These are phyloP conservation scores for Leptinotarsa rubiginosa DNA, from an alignment of 2,888 invertebrate genomes.

Conservation along the genomic window DNA sequence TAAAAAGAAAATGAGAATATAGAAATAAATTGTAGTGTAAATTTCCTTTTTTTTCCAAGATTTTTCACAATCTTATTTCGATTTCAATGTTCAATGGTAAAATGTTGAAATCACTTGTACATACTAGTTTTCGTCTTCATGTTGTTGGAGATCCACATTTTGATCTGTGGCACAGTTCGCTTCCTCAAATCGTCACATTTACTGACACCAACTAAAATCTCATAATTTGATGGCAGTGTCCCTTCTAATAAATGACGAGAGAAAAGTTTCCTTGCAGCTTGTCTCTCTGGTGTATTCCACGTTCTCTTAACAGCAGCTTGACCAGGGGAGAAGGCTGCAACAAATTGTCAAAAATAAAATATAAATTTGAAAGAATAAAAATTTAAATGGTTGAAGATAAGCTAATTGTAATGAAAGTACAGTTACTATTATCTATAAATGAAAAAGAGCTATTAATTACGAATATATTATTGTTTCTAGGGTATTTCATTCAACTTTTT, in stretches of 20 bases:
- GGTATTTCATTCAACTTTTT: neutral
- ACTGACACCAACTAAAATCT: neutral
- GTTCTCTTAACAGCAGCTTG: constrained; percentile 17
- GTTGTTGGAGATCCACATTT: constrained; percentile 4
- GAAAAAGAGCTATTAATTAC: neutral
- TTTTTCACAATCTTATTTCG: no score
- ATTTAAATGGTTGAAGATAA: neutral
- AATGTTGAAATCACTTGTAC: neutral
- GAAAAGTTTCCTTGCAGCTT: neutral
- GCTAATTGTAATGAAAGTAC: neutral
- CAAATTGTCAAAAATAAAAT: neutral
- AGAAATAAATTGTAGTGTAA: no score
- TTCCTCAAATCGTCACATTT: neutral
- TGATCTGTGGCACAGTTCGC: constrained; percentile 7
- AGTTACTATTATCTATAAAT: neutral
- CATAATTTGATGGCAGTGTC: neutral
- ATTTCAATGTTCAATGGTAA: neutral
- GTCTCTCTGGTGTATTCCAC: neutral
- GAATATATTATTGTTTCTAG: neutral
- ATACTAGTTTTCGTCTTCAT: neutral
- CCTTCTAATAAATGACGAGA: constrained; percentile 3
- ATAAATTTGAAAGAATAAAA: neutral
- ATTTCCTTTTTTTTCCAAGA: no score
- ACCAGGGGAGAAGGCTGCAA: constrained; percentile 14
- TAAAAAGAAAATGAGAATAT: no score